phyloP scores from a whole-genome alignment of 2,113 vertebrate species.

The Varanus komodoensis region DNA sequence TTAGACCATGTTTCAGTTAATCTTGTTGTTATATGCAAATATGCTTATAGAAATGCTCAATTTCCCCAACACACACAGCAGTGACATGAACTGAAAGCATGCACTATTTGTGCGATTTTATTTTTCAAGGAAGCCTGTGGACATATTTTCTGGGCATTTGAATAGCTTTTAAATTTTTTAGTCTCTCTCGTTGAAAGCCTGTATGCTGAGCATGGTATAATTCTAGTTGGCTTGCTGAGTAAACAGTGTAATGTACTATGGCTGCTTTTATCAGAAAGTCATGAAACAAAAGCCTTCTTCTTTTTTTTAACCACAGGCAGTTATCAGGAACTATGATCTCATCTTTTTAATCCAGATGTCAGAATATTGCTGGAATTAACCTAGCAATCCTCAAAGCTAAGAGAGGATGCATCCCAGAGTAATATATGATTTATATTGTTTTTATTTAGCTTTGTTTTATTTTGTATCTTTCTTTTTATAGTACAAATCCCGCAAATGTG shows the following conservation, averaged over 20 bases:
- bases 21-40: not conserved
- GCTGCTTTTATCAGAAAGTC: not conserved
- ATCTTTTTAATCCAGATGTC: not conserved
- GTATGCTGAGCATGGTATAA: not conserved
- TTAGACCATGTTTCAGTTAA: not conserved
- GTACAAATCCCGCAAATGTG: not conserved
- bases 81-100: not conserved
- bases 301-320: not conserved
- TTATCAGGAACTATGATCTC: not conserved
- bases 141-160: not conserved
- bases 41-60: not conserved
- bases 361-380: not conserved
- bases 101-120: not conserved
- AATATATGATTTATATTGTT: no score
- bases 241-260: not conserved
- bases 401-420: not conserved
- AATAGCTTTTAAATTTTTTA: not conserved
- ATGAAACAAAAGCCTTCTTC: not conserved
- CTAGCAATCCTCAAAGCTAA: not conserved
- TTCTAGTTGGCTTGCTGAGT: not conserved
- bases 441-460: not conserved
- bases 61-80: not conserved
- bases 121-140: not conserved
- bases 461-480: not conserved
- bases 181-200: not conserved